These are phyloP conservation scores for Oreochromis spilurus DNA, from an alignment of 2,113 vertebrate species.

Conservation along the genomic window DNA sequence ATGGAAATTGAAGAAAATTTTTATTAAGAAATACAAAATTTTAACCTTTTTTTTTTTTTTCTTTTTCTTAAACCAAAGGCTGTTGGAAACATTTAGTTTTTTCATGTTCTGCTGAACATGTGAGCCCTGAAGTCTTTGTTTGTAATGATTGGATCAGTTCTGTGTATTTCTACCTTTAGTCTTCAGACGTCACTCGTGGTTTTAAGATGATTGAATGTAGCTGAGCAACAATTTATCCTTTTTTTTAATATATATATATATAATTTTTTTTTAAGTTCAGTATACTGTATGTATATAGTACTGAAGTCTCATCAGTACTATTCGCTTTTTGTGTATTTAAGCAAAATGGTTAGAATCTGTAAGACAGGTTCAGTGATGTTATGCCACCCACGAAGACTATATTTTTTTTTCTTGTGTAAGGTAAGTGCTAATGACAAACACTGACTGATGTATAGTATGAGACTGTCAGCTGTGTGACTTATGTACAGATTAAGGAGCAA, in stretches of 20 bases:
- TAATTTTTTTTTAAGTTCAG: not conserved
- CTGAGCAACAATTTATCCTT: slow-evolving; percentile 15
- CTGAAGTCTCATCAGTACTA: not conserved
- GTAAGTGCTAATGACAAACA: not conserved
- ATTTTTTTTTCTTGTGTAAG: not conserved
- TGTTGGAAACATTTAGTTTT: not conserved
- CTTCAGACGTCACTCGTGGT: not conserved
- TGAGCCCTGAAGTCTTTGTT: slow-evolving; percentile 18
- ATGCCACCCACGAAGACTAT: not conserved
- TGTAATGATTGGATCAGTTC: not conserved
- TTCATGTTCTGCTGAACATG: not conserved
- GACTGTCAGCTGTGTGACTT: slow-evolving; percentile 9
- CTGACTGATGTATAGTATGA: not conserved
- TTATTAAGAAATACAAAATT: slow-evolving; percentile 47
- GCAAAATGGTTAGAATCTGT: slow-evolving; percentile 9
- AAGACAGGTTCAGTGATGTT: not conserved
- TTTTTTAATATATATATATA: not conserved
- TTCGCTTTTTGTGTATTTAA: not conserved
- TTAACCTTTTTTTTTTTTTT: slow-evolving; percentile 17
- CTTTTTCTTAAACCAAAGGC: slow-evolving; percentile 53
- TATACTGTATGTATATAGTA: not conserved
- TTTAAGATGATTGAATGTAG: slow-evolving; percentile 61
- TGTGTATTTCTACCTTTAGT: slow-evolving; percentile 17
- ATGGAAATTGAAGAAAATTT: slow-evolving; percentile 32
- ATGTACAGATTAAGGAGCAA: slow-evolving; percentile 19